These are phyloP conservation scores for Sebastiscus tertius DNA, from an alignment of 2,797 vertebrate species.

Conservation along the genomic window DNA sequence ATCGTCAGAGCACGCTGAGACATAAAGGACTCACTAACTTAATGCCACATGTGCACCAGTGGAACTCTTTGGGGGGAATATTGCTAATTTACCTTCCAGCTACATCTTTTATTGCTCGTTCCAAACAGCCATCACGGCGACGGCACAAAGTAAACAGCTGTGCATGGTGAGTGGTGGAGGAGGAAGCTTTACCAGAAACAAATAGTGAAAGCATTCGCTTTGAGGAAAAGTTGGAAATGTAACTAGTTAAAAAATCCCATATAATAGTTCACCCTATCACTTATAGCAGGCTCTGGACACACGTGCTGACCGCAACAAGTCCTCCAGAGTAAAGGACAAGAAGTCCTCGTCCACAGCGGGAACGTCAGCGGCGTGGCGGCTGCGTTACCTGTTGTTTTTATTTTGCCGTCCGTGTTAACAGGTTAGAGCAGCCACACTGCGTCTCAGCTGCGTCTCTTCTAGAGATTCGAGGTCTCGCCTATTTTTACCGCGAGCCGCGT, in stretches of 20 bases:
- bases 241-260: not conserved
- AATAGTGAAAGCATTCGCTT: conserved; percentile 23
- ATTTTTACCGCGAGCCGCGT: too few relatives aligned
- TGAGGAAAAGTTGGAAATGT: conserved; percentile 5
- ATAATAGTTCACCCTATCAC: not conserved
- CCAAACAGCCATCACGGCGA: conserved; percentile 43
- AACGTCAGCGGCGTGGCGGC: too few relatives aligned
- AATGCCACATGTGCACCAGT: conserved; percentile 44
- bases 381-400: too few relatives aligned
- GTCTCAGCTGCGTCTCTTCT: too few relatives aligned
- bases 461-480: too few relatives aligned
- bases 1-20: conserved; percentile 59
- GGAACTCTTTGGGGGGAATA: conserved; percentile 24
- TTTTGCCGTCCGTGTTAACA: too few relatives aligned
- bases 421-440: too few relatives aligned
- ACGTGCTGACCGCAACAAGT: not conserved
- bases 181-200: conserved; percentile 41
- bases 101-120: conserved; percentile 58
- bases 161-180: conserved; percentile 39
- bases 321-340: not conserved
- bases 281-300: not conserved
- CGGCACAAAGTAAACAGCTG: conserved; percentile 62
- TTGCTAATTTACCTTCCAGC: conserved; percentile 54
- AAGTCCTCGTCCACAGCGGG: too few relatives aligned
- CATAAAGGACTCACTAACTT: conserved; percentile 57